Evolutionary conservation across 2,113 vertebrate genomes (phyloP).

Genomic region (Microcebus griseorufus): DNA sequence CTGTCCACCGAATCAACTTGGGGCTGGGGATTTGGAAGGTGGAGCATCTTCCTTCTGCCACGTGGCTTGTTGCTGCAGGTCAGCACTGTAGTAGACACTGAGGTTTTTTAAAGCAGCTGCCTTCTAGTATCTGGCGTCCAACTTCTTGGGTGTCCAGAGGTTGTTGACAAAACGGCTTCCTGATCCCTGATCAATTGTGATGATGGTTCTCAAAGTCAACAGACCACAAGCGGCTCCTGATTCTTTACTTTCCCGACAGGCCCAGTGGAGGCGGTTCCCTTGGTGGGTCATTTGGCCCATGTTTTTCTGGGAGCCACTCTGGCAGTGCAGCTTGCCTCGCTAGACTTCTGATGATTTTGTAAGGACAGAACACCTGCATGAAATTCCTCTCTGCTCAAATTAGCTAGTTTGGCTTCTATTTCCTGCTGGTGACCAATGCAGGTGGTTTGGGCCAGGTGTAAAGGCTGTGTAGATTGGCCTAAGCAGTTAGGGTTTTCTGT

Average conservation of each 20-base stretch:
- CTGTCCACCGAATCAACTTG: background rate
- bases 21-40: background rate
- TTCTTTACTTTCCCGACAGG: background rate
- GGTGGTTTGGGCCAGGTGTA: no score
- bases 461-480: background rate
- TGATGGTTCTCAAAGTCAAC: background rate
- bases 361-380: background rate
- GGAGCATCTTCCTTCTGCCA: background rate
- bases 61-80: background rate
- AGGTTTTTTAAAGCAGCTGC: background rate
- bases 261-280: background rate
- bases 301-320: background rate
- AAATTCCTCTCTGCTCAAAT: constrained; percentile 20
- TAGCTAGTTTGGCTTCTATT: background rate
- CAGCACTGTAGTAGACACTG: background rate
- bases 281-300: background rate
- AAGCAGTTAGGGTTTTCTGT: background rate
- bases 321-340: background rate
- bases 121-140: background rate
- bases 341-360: background rate
- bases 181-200: background rate
- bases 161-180: background rate
- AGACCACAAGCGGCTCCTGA: background rate
- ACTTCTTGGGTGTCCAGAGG: background rate
- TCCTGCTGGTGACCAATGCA: background rate